Evolutionary conservation across 2,888 invertebrate genomes (phyloP), one percentile per base, ranked within the genome.

Genomic region (Cynaeus angustus): DNA sequence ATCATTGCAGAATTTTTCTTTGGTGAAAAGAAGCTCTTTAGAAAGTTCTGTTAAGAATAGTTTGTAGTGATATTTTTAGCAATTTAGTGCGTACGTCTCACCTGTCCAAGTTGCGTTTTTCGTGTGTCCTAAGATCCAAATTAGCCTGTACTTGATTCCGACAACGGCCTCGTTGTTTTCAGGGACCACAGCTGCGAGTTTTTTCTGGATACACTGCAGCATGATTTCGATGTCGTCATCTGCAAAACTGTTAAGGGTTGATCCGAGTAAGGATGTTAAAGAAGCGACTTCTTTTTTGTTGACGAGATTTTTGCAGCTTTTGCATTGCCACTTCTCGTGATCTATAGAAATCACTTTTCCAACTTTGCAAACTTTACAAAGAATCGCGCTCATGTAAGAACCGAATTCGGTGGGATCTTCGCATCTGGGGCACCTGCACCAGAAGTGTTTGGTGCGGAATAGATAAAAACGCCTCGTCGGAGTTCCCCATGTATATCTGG

Each of bases 401-500:
- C 90, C 91, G 71, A 88, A 88, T 85, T 92, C 92, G 41, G 89
- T 88, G 0, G 89, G 89, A 81, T 93, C 92, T 0, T 86, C 82
- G 80, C 93, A 93, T 59, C 93, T 86, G 1, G 84, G 81, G 79
- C 93, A 93, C 64, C 82, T 84, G 80, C 93, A 93, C 53, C 86
- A 81, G 79, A 93, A 93, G 81, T 91, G 89, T 83, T 93, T 93
- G 0, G 92, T 91, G 75, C 86, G 86, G 71, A 84, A 85, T 13
- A 93, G 84, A 78, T 91, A 89, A 33, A 87, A 86, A 9, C 90
- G 85, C 61, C 93, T 86, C 9, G 89, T 87, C 2, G 88, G 85
- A 0, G 92, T 92, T 37, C 90, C 90, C 92, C 93, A 93, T 46
- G 91, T 82, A 16, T 89, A 77, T 66, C 90, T 88, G 0, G 91